Evolutionary conservation across 2,113 vertebrate genomes (phyloP).

Genomic region (Lamprotornis superbus): DNA sequence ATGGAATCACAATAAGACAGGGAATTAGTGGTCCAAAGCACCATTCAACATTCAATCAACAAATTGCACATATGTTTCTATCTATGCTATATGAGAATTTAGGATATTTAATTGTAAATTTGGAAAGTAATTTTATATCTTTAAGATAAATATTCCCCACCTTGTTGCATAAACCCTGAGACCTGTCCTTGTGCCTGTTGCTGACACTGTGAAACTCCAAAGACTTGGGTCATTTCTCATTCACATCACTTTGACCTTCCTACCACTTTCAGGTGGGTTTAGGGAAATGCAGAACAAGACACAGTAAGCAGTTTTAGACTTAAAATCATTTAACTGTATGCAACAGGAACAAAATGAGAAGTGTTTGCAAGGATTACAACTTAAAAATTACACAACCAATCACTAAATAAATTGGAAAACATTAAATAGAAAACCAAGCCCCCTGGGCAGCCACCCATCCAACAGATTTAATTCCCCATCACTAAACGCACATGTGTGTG

Average conservation of each 20-base stretch:
- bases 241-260: neutral
- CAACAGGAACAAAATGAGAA: neutral
- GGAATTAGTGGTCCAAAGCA: neutral
- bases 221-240: neutral
- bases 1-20: neutral
- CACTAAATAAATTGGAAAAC: neutral
- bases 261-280: neutral
- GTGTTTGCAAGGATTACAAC: neutral
- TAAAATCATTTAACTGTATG: neutral
- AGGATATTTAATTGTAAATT: neutral
- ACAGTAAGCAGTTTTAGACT: neutral
- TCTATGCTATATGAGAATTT: neutral
- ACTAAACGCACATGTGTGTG: neutral
- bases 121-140: neutral
- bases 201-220: neutral
- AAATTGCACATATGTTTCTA: fast-evolving
- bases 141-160: neutral
- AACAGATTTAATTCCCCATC: neutral
- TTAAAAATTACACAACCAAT: neutral
- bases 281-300: neutral
- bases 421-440: neutral
- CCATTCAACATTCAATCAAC: neutral
- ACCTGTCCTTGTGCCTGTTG: neutral
- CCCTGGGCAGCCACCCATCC: neutral
- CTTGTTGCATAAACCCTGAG: neutral